phyloP scores from a whole-genome alignment of 2,113 vertebrate genomes.

The Myiagra hebetior region DNA sequence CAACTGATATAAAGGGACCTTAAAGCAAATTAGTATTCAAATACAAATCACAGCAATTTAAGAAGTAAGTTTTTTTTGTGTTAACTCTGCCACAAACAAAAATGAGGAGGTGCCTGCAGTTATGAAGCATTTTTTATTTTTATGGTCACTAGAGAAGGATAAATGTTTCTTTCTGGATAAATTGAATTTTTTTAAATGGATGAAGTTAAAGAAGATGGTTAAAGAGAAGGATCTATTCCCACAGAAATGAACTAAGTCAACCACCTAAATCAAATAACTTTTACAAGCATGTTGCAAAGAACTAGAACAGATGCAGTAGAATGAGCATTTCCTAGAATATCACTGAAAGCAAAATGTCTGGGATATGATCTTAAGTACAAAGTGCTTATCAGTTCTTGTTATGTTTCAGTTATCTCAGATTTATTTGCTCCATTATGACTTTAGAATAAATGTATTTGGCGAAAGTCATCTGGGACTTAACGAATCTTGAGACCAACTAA shows the following conservation, averaged over 20 bases:
- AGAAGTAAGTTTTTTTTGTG: not conserved
- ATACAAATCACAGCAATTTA: not conserved
- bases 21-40: not conserved
- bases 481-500: not conserved
- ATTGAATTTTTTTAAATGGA: not conserved
- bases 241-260: not conserved
- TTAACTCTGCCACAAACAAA: not conserved
- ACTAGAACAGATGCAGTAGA: not conserved
- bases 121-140: not conserved
- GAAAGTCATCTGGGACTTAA: not conserved
- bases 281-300: not conserved
- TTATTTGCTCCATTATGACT: not conserved
- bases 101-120: not conserved
- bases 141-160: not conserved
- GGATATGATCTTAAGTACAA: not conserved
- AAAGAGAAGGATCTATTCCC: not conserved
- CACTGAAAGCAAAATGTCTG: not conserved
- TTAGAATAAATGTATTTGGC: conserved; percentile 8
- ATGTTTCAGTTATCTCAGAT: conserved; percentile 24
- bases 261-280: not conserved
- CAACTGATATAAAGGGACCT: not conserved
- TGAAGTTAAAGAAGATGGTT: not conserved
- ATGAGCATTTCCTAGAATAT: not conserved
- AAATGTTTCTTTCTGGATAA: not conserved
- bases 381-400: conserved; percentile 23